Evolutionary conservation across 2,888 invertebrate genomes (phyloP), one percentile per base, ranked within the genome.

Genomic region (Andricus quercusramuli): DNA sequence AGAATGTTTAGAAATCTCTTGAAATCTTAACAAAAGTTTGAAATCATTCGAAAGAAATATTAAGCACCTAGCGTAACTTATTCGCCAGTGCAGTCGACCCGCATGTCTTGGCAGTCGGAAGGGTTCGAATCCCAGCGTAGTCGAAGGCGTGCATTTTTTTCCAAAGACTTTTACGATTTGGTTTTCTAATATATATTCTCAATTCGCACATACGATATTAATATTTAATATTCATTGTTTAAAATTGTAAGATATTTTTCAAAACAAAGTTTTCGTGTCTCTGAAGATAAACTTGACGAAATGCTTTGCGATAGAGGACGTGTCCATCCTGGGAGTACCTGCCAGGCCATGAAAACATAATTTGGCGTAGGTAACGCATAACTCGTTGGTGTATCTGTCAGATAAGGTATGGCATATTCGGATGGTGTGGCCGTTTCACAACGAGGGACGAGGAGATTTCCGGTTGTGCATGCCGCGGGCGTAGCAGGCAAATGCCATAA

Each of bases 371-470:
- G 84, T 83, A 85, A 85, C 84, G 77, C 84, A 82, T 84, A 87
- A 86, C 86, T 85, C 87, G 78, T 66, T 37, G 20, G 77, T 56
- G 80, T 79, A 85, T 83, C 83, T 85, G 88, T 87, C 87, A 85
- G 88, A 87, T 84, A 86, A 88, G 83, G 85, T 74, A 84, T 76
- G 82, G 77, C 82, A 81, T 83, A 84, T 85, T 86, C 80, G 81
- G 79, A 68, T 84, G 78, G 79, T 62, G 80, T 64, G 76, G 74
- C 32, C 37, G 56, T 51, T 74, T 74, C 64, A 37, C 20, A 32
- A 47, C 59, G 79, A 70, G 29, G n/a, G 68, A 29, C 32, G 47
- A 37, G n/a, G 41, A n/a, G 29, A 51, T 74, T 79, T 74, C 74
- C n/a, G 74, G 32, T 80, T 79, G 65, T 66, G 80, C 41, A 79